A percentile compares a stretch with the other conserved stretches of the same genome.
These are phyloP conservation scores for Hydropsyche tenuis DNA, from an alignment of 1,140 invertebrate species.

Conservation along the genomic window DNA sequence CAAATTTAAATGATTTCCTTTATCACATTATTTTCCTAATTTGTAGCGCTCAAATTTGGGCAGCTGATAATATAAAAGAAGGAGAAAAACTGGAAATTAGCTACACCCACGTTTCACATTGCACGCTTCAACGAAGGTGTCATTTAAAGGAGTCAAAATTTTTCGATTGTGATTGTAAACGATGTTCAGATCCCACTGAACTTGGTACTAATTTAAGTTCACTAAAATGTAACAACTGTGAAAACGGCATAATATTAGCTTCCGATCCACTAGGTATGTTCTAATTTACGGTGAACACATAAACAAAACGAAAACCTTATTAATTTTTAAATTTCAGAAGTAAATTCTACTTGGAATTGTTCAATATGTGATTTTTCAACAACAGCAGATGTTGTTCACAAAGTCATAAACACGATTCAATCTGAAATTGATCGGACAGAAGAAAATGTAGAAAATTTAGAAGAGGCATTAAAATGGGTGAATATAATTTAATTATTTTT, in stretches of 20 bases:
- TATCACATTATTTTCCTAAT: constrained; percentile 46
- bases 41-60: constrained; percentile 75
- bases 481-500: background rate
- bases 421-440: constrained; percentile 66
- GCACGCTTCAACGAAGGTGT: constrained; percentile 73
- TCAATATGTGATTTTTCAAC: constrained; percentile 71
- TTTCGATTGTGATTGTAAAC: constrained; percentile 74
- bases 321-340: constrained; percentile 19
- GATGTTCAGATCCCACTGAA: constrained; percentile 79
- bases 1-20: background rate
- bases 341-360: constrained; percentile 69
- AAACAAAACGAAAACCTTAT: background rate
- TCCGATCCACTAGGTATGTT: constrained; percentile 70
- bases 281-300: background rate
- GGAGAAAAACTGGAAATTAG: constrained; percentile 72
- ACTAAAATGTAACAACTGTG: constrained; percentile 77
- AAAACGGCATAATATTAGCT: constrained; percentile 71
- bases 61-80: constrained; percentile 69
- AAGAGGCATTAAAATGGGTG: constrained; percentile 58
- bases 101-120: constrained; percentile 79
- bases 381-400: constrained; percentile 64
- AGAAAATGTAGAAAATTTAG: constrained; percentile 55
- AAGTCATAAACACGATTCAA: constrained; percentile 68
- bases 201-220: constrained; percentile 77
- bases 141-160: constrained; percentile 77